Percentiles rank a stretch among this genome's conserved stretches.
phyloP scores from a whole-genome alignment of 2,888 invertebrate genomes.

The Ferdinandea cuprea region DNA sequence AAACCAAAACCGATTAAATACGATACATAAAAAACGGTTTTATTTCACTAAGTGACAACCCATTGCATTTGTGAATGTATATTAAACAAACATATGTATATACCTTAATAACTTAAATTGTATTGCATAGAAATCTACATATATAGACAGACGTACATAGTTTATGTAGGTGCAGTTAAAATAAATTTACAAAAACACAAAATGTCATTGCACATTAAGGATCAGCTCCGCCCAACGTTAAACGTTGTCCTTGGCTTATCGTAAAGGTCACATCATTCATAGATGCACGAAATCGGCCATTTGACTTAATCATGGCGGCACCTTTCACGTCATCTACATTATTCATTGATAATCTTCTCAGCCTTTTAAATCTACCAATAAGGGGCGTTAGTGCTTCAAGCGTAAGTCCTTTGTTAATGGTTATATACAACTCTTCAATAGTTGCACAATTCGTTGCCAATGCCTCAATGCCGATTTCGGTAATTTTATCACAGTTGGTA shows the following conservation, averaged over 20 bases:
- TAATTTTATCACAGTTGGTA: slow-evolving; percentile 76
- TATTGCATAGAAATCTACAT: neutral
- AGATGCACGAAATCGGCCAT: neutral
- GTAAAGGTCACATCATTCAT: slow-evolving; percentile 26
- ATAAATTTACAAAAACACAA: neutral
- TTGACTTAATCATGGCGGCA: neutral
- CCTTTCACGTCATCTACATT: slow-evolving; percentile 13
- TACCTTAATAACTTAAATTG: neutral
- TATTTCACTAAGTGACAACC: slow-evolving; percentile 53
- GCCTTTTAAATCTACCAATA: slow-evolving; percentile 76
- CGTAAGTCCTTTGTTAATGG: slow-evolving; percentile 76
- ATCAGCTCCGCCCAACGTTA: neutral
- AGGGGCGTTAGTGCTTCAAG: slow-evolving; percentile 76
- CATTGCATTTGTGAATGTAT: slow-evolving; percentile 18
- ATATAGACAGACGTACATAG: neutral
- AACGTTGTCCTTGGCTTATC: slow-evolving; percentile 1
- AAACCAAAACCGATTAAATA: neutral
- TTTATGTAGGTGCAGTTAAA: too few species aligned
- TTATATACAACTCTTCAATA: slow-evolving; percentile 77
- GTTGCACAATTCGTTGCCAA: slow-evolving; percentile 77
- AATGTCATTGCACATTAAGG: neutral
- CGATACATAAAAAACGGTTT: slow-evolving; percentile 1
- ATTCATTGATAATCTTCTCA: slow-evolving; percentile 54
- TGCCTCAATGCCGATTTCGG: slow-evolving; percentile 76
- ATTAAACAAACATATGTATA: neutral